Base-by-base conservation (phyloP, 2,113 vertebrate genomes). In the Sinocyclocheilus maitianheensis region DNA sequence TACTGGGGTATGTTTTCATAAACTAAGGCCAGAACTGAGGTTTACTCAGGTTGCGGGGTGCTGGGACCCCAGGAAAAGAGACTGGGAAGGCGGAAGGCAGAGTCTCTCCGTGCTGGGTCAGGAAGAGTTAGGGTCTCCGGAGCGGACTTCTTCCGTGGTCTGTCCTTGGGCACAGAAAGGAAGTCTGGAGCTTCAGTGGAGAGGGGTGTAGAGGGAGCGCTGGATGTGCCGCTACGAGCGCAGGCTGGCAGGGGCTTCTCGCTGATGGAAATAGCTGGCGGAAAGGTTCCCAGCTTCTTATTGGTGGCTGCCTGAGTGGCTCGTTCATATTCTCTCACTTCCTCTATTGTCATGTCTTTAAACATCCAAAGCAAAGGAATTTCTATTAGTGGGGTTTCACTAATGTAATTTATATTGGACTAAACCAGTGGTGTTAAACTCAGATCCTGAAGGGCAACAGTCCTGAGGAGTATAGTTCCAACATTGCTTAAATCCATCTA, bases 281-380 rank as follows among this genome's bases (percentile, higher is more conserved):
- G 97, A 90, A 99, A 97, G 87, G 96, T 89, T 90, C 98, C 98
- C 2, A 99, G 97, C 94, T 99, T 99, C 92, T 96, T 95, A 94
- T 99, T 99, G 92, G 98, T 99, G 87, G 97, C 98, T 95, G 99
- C 97, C 94, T 99, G 98, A 89, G 97, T 98, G 92, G 97, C 96
- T 84, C 97, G 94, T 93, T 99, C 98, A 14, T 96, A 99, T 91
- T 99, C 97, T 86, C 98, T 95, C 77, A 99, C 98, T 91, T 99
- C 97, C 93, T 99, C 97, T 97, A 99, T 99, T 86, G 97, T 98
- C 98, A 99, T 99, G 95, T 99, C 98, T 99, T 16, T 48, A 77
- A 77, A 77, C 40, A 76, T 2, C 18, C 12, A 48, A 37, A 77
- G 46, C n/a, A 77, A 77, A 18, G n/a, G 18, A 7, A 30, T 26